These are phyloP conservation scores for Hydroisotoma schaefferi DNA, from an alignment of 2,888 invertebrate genomes.

Conservation along the genomic window DNA sequence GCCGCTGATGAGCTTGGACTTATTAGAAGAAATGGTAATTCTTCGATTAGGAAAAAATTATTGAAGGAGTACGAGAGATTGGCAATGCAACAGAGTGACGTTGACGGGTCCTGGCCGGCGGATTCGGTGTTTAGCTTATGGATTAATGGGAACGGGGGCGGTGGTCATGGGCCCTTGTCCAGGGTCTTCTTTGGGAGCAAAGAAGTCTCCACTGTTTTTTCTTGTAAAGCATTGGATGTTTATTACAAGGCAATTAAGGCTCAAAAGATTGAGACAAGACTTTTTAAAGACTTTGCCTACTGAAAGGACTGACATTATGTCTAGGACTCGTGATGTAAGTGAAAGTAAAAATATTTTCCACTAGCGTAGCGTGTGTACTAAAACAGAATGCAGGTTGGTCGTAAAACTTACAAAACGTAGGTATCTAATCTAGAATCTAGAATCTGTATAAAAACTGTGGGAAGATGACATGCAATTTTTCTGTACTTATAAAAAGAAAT, in stretches of 20 bases:
- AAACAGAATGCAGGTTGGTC: not conserved
- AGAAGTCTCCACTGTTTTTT: slow-evolving; percentile 31
- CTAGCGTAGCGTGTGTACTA: not conserved
- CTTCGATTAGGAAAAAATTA: slow-evolving; percentile 5
- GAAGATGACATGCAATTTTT: too few species aligned
- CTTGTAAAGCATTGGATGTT: slow-evolving; percentile 28
- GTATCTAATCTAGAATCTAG: too few species aligned
- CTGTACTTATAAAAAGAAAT: too few species aligned
- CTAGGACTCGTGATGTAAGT: not conserved
- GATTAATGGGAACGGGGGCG: slow-evolving; percentile 4
- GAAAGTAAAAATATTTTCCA: not conserved
- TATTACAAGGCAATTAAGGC: slow-evolving; percentile 12
- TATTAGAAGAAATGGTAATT: slow-evolving; percentile 2
- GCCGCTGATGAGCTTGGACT: slow-evolving; percentile 30
- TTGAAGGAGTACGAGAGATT: slow-evolving; percentile 29
- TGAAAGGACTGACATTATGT: too few species aligned
- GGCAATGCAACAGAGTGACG: slow-evolving; percentile 19
- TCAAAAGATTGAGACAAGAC: slow-evolving; percentile 9
- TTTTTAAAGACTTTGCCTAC: slow-evolving; percentile 12
- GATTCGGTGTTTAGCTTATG: slow-evolving; percentile 18
- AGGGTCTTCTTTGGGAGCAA: slow-evolving; percentile 22
- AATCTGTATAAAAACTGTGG: too few species aligned
- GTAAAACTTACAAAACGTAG: too few species aligned
- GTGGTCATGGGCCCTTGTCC: not conserved
- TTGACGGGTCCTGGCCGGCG: slow-evolving; percentile 34